Evolutionary conservation across 2,888 invertebrate species (phyloP).

Genomic region (Erebia aethiops): DNA sequence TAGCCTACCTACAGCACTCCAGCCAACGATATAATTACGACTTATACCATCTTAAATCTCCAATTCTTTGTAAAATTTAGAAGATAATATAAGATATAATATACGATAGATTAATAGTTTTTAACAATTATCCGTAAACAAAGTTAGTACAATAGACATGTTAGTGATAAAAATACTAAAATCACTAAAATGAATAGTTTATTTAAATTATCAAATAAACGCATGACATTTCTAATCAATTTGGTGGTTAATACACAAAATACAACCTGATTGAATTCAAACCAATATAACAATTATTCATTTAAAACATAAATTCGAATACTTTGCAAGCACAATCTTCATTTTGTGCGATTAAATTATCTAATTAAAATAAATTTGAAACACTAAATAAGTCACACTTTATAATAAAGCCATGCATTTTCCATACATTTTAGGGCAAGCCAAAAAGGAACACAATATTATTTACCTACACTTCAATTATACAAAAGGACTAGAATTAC

Average conservation of each 20-base stretch:
- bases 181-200: constrained; percentile 24
- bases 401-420: constrained; percentile 15
- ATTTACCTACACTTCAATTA: constrained; percentile 11
- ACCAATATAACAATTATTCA: constrained; percentile 26
- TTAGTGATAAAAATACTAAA: constrained; percentile 36
- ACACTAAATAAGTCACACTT: constrained; percentile 22
- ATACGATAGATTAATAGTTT: neutral
- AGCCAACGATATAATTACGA: no score
- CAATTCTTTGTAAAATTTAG: no score
- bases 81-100: no score
- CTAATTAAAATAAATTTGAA: constrained; percentile 31
- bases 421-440: constrained; percentile 32
- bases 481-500: constrained; percentile 34
- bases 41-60: no score
- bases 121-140: neutral
- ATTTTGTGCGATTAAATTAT: constrained; percentile 31
- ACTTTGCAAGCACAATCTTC: constrained; percentile 35
- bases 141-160: constrained; percentile 36
- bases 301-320: constrained; percentile 31
- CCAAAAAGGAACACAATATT: constrained; percentile 30
- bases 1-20: no score
- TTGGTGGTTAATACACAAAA: constrained; percentile 18
- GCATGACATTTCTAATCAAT: constrained; percentile 22
- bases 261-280: constrained; percentile 20
- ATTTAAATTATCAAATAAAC: constrained; percentile 38